These are phyloP conservation scores for Aphodius sticticus DNA, from an alignment of 2,888 invertebrate genomes.

Conservation along the genomic window DNA sequence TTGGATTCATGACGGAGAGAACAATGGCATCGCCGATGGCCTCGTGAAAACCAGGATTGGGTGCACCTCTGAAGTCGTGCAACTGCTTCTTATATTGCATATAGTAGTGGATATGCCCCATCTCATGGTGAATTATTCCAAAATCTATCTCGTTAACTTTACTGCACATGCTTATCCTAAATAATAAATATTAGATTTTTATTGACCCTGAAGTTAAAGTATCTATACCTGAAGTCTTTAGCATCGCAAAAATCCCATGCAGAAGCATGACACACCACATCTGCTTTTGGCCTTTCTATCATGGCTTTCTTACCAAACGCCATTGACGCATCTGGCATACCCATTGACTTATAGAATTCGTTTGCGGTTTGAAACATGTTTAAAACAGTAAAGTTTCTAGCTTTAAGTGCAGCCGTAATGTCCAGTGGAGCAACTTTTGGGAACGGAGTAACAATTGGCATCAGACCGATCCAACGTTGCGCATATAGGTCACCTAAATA, in stretches of 20 bases:
- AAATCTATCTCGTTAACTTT: conserved; percentile 65
- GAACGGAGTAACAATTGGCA: conserved; percentile 62
- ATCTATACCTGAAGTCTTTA: conserved; percentile 61
- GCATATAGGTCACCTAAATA: conserved; percentile 70
- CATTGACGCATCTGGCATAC: conserved; percentile 67
- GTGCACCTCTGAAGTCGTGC: conserved; percentile 61
- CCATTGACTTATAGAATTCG: conserved; percentile 68
- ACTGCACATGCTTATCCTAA: conserved; percentile 71
- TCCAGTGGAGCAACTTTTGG: conserved; percentile 59
- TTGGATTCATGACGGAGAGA: conserved; percentile 64
- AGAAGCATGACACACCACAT: conserved; percentile 71
- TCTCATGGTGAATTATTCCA: conserved; percentile 77
- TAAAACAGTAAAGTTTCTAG: conserved; percentile 58
- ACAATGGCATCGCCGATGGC: conserved; percentile 70
- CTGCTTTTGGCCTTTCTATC: conserved; percentile 66
- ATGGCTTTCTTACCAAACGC: conserved; percentile 66
- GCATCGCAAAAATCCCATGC: conserved; percentile 76
- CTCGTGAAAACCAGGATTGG: conserved; percentile 70
- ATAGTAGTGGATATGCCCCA: conserved; percentile 73
- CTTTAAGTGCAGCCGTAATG: conserved; percentile 62
- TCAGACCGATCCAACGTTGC: conserved; percentile 66
- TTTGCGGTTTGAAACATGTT: conserved; percentile 68
- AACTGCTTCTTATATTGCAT: conserved; percentile 66
- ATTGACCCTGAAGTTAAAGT: neutral
- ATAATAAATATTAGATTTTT: conserved; percentile 46